Percentiles rank a stretch among this genome's conserved stretches.
These are phyloP conservation scores for Chloropsis cyanopogon DNA, from an alignment of 2,113 vertebrate species.

Conservation along the genomic window DNA sequence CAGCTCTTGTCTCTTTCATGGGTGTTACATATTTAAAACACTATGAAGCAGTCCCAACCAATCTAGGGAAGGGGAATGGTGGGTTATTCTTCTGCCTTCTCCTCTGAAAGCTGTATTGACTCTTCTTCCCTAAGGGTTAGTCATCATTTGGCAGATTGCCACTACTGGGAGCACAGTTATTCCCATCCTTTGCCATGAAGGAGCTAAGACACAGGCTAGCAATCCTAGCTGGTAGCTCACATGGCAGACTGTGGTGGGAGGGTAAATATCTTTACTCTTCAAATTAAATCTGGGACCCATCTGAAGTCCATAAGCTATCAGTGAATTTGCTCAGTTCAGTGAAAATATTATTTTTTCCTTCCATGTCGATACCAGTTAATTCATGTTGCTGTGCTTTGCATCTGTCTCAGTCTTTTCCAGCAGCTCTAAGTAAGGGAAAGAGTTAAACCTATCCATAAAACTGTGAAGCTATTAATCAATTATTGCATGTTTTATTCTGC, in stretches of 20 bases:
- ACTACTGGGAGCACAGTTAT: neutral
- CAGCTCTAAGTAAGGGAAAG: neutral
- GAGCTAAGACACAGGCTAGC: neutral
- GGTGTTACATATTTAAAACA: neutral
- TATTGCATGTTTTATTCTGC: slow-evolving; percentile 24
- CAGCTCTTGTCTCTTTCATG: neutral
- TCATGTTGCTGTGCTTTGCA: neutral
- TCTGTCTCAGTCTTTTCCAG: neutral
- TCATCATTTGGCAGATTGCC: neutral
- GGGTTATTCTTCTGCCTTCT: neutral
- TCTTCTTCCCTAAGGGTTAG: neutral
- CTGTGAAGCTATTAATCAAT: slow-evolving; percentile 36
- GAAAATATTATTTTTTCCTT: neutral
- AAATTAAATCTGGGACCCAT: neutral
- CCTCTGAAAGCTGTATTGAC: neutral
- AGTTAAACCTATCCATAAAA: slow-evolving; percentile 31
- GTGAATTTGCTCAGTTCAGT: neutral
- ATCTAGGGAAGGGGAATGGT: neutral
- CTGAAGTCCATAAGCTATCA: neutral
- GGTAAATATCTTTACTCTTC: neutral
- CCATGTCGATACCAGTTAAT: neutral
- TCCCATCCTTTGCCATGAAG: neutral
- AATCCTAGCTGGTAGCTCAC: neutral
- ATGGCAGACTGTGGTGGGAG: neutral
- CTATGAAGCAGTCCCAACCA: neutral